Evolutionary conservation across 2,888 invertebrate species (phyloP), one percentile per base, ranked within the genome.

Genomic region (Phania funesta): DNA sequence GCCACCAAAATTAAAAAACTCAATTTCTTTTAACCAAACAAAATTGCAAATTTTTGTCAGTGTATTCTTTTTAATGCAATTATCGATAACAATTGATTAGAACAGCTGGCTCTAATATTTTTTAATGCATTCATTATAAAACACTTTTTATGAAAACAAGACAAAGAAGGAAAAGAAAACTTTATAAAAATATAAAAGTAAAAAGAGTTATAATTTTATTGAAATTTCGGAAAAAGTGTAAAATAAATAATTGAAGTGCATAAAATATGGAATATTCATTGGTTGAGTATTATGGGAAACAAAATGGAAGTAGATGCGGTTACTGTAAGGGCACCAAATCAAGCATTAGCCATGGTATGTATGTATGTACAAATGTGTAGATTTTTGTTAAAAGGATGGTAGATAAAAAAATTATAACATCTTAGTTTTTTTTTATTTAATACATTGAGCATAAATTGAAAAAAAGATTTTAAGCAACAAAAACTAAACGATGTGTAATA

Each of bases 301-400:
- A 90, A 81, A 65, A 50, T 22, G 83, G 65, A 3, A 82, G 84
- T 81, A 89, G 84, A 82, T 90, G 90, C 76, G 90, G 90, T 71
- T 90, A 90, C 70, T 90, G 90, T 80, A 86, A 88, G 26, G 87
- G 87, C 9, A 75, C 32, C 0, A 79, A 86, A n/a, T 86, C 87
- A 77, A 86, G 87, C 67, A 84, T 85, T 58, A 86, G 88, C n/a
- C 86, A 90, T 81, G 90, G 90, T 90, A 87, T 87, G 89, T 74
- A 62, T 38, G 13, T 38, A 38, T 38, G 35, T 13, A 38, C n/a
- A 9, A 38, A 9, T 38, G 11, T 13, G n/a, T 38, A 13, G 35
- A 38, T 38, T 38, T 38, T 13, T 1, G n/a, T 5, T 38, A 13
- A 1, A 38, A 8, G 7, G 1, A 32, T 8, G 3, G n/a, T n/a